Conservation (phyloP, 2,113 vertebrate species). For the Platycercus adscitus region DNA sequence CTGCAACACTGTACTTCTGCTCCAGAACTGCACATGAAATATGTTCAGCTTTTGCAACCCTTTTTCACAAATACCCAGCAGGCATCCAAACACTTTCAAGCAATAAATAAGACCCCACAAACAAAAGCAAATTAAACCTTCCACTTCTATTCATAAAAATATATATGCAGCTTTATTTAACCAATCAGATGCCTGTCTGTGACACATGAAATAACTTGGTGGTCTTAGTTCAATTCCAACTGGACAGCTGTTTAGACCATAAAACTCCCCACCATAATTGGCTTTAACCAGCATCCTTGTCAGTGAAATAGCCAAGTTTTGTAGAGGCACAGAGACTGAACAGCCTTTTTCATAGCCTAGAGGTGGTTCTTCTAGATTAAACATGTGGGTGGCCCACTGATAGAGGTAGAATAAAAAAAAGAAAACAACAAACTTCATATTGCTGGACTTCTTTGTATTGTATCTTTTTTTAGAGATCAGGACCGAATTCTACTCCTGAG, state of each 20-base stretch:
- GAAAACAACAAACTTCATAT: background rate
- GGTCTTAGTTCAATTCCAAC: conserved; percentile 41
- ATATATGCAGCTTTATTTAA: background rate
- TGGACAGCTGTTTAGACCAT: conserved; percentile 54
- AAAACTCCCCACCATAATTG: conserved; percentile 35
- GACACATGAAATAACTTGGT: conserved; percentile 51
- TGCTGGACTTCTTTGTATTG: background rate
- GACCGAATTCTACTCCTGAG: background rate
- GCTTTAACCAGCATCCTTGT: conserved; percentile 22
- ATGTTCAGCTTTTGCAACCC: background rate
- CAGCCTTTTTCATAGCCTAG: conserved; percentile 51
- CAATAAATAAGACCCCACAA: conserved; percentile 66
- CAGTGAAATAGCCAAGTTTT: conserved; percentile 28
- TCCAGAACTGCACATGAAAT: background rate
- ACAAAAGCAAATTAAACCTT: conserved; percentile 63
- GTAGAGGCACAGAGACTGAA: conserved; percentile 11
- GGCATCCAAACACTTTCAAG: conserved; percentile 54
- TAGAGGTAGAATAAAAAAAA: background rate
- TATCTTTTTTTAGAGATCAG: background rate
- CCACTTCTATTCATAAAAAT: conserved; percentile 60
- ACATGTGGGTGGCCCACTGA: conserved; percentile 58
- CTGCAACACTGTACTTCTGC: background rate
- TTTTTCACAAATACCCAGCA: conserved; percentile 39
- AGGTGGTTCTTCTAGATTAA: conserved; percentile 41
- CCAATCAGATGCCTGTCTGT: background rate